Base-by-base conservation (phyloP, 1,140 invertebrate species). In the Pseudomyrmex concolor region DNA sequence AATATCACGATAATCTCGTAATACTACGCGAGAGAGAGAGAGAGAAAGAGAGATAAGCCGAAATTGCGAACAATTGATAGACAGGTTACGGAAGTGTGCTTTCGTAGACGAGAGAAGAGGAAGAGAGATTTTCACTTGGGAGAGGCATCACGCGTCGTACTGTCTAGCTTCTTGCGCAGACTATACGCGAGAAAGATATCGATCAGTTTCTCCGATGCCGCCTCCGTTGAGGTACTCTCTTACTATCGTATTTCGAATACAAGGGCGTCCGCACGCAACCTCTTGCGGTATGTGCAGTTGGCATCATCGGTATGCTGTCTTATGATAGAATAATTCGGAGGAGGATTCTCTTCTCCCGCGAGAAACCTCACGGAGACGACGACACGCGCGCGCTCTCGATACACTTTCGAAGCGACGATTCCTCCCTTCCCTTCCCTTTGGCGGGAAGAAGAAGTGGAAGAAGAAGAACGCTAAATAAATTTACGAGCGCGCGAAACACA, bases 191-290 rank as follows among this genome's bases (percentile, higher is more conserved):
- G 73, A 13, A 5, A 84, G 77, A 67, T 86, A 88, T 88, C 84
- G 87, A 88, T 77, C 86, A 84, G 50, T 48, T 43, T 51, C 43
- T 51, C 43, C 43, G 83, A 67, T 63, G 57, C 54, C 54, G 66
- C 66, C 25, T 57, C 64, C 34, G 15, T 54, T 67, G 34, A 51
- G 73, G 51, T 57, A 84, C 87, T 86, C 84, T 89, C 84, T 89
- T 89, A 88, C 64, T 78, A 89, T 88, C 86, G 66, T 70, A 74
- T 86, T 88, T 88, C 84, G 78, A 86, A 88, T 71, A 57, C 59
- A 72, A 12, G 13, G 22, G 10, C 34, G 72, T 67, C 72, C 51
- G 57, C 62, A 55, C 48, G 50, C 73, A 63, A 83, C 8, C 72
- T 10, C 63, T 68, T 19, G 22, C n/a, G 74, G 59, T 68, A 85